A percentile compares a stretch with the other conserved stretches of the same genome.
phyloP scores from a whole-genome alignment of 2,113 vertebrate genomes.

The Tiliqua scincoides region DNA sequence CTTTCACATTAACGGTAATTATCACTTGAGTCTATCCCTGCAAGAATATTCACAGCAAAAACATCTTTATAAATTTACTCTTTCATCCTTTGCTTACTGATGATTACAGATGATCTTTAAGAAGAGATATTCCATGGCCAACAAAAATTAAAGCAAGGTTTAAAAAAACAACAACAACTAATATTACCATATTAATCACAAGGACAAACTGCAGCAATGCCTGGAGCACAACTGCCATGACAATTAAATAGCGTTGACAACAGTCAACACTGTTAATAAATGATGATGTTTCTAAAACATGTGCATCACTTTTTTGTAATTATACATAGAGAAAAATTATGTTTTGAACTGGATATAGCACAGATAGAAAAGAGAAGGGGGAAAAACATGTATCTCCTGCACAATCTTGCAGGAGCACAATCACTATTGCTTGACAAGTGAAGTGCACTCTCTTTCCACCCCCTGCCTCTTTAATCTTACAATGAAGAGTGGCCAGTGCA shows the following conservation, averaged over 20 bases:
- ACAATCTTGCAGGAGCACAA: too few species aligned
- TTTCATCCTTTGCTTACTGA: constrained; percentile 49
- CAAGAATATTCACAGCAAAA: constrained; percentile 40
- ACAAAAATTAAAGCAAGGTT: constrained; percentile 60
- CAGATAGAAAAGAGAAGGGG: background rate
- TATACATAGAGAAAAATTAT: constrained; percentile 37
- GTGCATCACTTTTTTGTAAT: constrained; percentile 30
- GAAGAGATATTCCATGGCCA: constrained; percentile 56
- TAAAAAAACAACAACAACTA: constrained; percentile 48
- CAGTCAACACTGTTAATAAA: constrained; percentile 59
- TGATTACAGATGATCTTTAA: constrained; percentile 63
- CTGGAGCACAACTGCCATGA: constrained; percentile 40
- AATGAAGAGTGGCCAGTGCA: background rate
- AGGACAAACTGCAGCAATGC: constrained; percentile 51
- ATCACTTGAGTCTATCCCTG: constrained; percentile 23
- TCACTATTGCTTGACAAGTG: background rate
- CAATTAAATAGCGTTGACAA: constrained; percentile 61
- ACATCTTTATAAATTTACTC: constrained; percentile 12
- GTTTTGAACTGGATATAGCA: constrained; percentile 35
- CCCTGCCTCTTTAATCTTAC: background rate
- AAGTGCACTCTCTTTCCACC: background rate
- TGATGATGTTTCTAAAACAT: constrained; percentile 39
- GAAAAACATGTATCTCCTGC: background rate
- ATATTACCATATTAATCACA: constrained; percentile 58
- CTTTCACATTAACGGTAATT: constrained; percentile 19